Evolutionary conservation across 2,888 invertebrate species (phyloP).

Genomic region (Periphyllus acericola): DNA sequence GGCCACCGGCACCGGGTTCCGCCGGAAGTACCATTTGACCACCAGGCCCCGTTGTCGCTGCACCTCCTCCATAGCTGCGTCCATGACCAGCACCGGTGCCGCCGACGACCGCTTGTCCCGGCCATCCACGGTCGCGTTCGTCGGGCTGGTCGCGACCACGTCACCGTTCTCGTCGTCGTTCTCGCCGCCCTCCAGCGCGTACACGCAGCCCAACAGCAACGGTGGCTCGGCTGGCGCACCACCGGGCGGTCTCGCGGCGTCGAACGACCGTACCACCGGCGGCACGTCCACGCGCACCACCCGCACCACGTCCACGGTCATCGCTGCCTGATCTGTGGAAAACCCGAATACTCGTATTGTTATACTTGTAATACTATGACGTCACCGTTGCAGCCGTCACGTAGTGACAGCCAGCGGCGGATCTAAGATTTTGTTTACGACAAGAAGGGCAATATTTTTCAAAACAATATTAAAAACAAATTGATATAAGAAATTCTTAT

Average conservation of each 20-base stretch:
- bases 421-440: too few relatives aligned
- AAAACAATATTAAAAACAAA: too few relatives aligned
- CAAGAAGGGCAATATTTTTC: too few relatives aligned
- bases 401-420: too few relatives aligned
- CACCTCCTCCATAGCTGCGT: slow-evolving; percentile 27
- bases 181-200: slow-evolving; percentile 41
- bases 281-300: slow-evolving; percentile 52
- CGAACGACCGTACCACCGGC: slow-evolving; percentile 28
- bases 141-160: background rate
- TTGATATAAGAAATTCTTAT: too few relatives aligned
- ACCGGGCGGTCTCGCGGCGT: background rate
- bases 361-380: too few relatives aligned
- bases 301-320: background rate
- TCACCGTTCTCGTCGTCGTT: slow-evolving; percentile 42
- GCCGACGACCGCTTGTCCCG: background rate
- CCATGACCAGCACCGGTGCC: slow-evolving; percentile 10
- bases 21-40: slow-evolving; percentile 55
- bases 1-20: background rate
- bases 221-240: background rate
- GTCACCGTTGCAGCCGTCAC: too few relatives aligned
- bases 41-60: slow-evolving; percentile 38
- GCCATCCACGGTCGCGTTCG: background rate
- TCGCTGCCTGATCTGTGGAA: slow-evolving; percentile 6
- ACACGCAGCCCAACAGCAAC: slow-evolving; percentile 39
- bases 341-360: too few relatives aligned